A percentile compares a stretch with the other conserved stretches of the same genome.
These are phyloP conservation scores for Gymnorhina tibicen DNA, from an alignment of 2,113 vertebrate species.

Conservation along the genomic window DNA sequence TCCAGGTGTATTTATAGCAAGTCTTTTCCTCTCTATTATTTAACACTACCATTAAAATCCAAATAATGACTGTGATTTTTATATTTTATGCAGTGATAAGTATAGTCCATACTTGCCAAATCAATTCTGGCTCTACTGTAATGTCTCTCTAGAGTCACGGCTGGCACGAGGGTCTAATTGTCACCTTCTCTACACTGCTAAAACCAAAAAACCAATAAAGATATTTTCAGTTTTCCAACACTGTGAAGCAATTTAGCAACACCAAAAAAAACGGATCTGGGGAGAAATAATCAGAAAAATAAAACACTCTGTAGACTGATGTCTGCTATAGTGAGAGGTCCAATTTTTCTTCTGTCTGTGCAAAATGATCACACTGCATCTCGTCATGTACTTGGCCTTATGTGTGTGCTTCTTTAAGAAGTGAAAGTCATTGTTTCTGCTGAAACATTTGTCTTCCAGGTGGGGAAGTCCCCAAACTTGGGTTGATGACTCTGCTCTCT, in stretches of 20 bases:
- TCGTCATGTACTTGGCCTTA: background rate
- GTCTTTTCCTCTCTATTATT: background rate
- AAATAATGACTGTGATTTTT: background rate
- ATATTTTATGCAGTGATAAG: background rate
- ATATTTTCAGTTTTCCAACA: background rate
- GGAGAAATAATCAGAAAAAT: background rate
- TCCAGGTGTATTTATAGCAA: background rate
- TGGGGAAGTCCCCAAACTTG: background rate
- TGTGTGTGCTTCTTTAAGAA: background rate
- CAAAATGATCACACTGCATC: background rate
- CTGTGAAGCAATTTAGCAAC: background rate
- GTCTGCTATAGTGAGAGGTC: background rate
- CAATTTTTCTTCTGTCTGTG: background rate
- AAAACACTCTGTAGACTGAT: background rate
- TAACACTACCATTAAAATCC: background rate
- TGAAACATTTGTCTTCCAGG: background rate
- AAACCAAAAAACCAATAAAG: background rate
- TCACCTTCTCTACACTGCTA: background rate
- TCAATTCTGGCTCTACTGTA: background rate
- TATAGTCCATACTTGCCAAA: background rate
- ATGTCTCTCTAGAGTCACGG: background rate
- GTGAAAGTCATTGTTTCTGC: slow-evolving; percentile 15
- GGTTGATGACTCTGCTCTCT: background rate
- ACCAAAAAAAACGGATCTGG: background rate
- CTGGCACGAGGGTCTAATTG: background rate